phyloP scores from a whole-genome alignment of 23 tunicate species.

The Halocynthia aurantium region DNA sequence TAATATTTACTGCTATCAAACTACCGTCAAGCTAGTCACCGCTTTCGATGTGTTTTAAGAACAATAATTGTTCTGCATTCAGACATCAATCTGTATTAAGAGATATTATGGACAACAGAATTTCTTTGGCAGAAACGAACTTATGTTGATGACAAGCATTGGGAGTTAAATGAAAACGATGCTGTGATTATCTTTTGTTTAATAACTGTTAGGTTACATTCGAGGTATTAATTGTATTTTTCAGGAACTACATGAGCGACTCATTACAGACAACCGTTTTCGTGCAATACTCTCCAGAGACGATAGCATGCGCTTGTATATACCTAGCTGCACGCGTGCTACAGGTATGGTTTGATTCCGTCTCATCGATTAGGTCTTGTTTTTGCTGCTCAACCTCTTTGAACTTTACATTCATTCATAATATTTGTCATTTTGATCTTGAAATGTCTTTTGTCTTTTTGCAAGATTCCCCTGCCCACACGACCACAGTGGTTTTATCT shows the following conservation, averaged over 20 bases:
- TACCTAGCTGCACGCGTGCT: conserved; percentile 87
- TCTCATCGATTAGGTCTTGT: neutral
- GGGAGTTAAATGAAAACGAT: too few relatives aligned
- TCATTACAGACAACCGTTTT: conserved; percentile 85
- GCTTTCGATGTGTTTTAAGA: too few relatives aligned
- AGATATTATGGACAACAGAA: too few relatives aligned
- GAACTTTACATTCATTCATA: neutral
- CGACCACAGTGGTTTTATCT: conserved; percentile 81
- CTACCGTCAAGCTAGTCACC: too few relatives aligned
- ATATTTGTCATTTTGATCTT: neutral
- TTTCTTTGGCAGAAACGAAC: too few relatives aligned
- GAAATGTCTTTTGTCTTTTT: neutral
- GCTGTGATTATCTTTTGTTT: too few relatives aligned
- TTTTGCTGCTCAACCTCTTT: neutral
- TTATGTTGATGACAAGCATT: too few relatives aligned
- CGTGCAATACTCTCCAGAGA: conserved; percentile 79
- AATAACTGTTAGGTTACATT: neutral
- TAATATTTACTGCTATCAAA: too few relatives aligned
- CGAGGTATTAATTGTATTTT: conserved; percentile 9
- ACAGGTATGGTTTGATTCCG: conserved; percentile 23
- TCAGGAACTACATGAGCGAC: conserved; percentile 98
- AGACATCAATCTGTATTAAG: too few relatives aligned
- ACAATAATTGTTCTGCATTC: too few relatives aligned
- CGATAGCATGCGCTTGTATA: conserved; percentile 97
- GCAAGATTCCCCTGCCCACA: conserved; percentile 55